Evolutionary conservation across 1,140 invertebrate species (phyloP), one percentile per base, ranked within the genome.

Genomic region (Pomacea maculata): DNA sequence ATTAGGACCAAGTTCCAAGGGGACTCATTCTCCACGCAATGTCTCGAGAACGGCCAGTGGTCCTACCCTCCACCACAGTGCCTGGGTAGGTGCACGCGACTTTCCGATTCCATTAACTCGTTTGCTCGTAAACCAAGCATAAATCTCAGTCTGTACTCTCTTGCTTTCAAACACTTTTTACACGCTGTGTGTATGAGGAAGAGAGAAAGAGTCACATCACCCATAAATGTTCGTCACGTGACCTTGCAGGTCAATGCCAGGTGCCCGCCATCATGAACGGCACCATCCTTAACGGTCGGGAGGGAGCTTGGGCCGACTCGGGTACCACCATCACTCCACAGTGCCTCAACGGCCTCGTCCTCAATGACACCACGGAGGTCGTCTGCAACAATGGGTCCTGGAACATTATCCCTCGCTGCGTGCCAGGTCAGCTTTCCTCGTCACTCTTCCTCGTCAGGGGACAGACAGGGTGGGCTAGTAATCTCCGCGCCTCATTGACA

Each of bases 321-420:
- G 97, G 96, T 25, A 95, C 95, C 81, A 93, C 94, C n/a, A 93
- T 99, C 54, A 92, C 95, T 29, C 96, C 99, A 0, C 93, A 94
- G 71, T 99, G 98, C 87, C 95, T 96, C 79, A 92, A 95, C 79
- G 95, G 97, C 84, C 97, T 97, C 86, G 97, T 99, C 88, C 95
- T 98, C 11, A 94, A 94, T 12, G 95, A 94, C 84, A 94, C 94
- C 71, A 94, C 94, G 0, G 94, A 95, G 0, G 94, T 96, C 1
- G 94, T 94, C 0, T 99, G 98, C 88, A 95, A 97, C 88, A 99
- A 99, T 88, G 97, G 97, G 14, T 98, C 97, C 0, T 99, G 97
- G 97, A 95, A 95, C 0, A 95, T 97, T 85, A 95, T 98, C 83
- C 98, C 97, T 0, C 94, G 94, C 73, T 99, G 97, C 92, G 94